Percentiles rank a stretch among this genome's conserved stretches.
These are phyloP conservation scores for Neodontobutis hainanensis DNA, from an alignment of 2,113 vertebrate species.

Conservation along the genomic window DNA sequence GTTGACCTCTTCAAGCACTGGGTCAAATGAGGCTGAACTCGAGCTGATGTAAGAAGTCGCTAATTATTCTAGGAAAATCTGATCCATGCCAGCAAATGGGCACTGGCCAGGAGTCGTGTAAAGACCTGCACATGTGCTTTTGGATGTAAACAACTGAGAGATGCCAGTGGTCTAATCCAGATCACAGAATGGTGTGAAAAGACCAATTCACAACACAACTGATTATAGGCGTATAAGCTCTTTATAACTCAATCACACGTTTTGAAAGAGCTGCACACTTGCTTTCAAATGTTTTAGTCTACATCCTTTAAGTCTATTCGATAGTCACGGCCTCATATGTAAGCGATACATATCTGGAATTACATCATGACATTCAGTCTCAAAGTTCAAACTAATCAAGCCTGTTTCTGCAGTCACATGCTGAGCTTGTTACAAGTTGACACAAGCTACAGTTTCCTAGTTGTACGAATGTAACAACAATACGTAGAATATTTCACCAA, in stretches of 20 bases:
- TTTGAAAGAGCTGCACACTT: too few species aligned
- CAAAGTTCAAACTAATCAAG: neutral
- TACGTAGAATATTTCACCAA: too few species aligned
- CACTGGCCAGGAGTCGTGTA: neutral
- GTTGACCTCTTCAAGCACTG: slow-evolving; percentile 9
- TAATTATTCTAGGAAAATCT: slow-evolving; percentile 56
- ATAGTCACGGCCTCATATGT: neutral
- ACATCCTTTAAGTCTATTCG: neutral
- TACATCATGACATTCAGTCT: neutral
- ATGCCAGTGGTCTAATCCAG: slow-evolving; percentile 47
- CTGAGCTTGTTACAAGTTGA: too few species aligned
- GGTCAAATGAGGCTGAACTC: slow-evolving; percentile 33
- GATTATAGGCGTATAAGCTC: slow-evolving; percentile 21
- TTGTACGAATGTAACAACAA: too few species aligned
- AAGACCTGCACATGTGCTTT: slow-evolving; percentile 32
- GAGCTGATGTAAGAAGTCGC: slow-evolving; percentile 11
- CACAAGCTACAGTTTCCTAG: too few species aligned
- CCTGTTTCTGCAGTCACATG: neutral
- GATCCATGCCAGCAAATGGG: slow-evolving; percentile 21
- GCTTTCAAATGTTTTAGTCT: too few species aligned
- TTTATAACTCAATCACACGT: neutral
- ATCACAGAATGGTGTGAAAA: slow-evolving; percentile 31
- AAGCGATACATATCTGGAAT: neutral
- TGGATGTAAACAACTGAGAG: slow-evolving; percentile 44
- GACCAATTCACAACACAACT: slow-evolving; percentile 26